Conservation (phyloP, 2,797 vertebrate genomes). For the Triplophysa bombifrons region DNA sequence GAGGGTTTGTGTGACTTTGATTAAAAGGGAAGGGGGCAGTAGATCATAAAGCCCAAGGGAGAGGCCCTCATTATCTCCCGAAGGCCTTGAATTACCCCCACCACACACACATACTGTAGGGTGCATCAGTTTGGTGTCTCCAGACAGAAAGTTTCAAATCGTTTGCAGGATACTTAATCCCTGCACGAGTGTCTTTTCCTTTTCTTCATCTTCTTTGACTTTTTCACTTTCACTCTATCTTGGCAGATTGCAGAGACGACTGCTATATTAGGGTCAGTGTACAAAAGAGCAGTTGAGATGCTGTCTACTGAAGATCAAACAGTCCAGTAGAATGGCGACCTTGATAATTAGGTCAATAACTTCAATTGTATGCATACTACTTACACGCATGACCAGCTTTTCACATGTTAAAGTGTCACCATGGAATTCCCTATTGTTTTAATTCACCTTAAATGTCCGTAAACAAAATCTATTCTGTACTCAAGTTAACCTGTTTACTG, state of each 20-base stretch:
- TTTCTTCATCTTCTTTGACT: conserved; percentile 72
- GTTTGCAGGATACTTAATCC: conserved; percentile 69
- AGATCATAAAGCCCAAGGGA: conserved; percentile 71
- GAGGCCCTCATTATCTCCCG: conserved; percentile 57
- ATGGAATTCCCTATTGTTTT: neutral
- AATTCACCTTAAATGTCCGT: neutral
- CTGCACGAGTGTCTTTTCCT: conserved; percentile 69
- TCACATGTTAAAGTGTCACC: neutral
- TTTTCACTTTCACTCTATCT: conserved; percentile 67
- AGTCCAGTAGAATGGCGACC: neutral
- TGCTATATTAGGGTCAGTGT: conserved; percentile 71
- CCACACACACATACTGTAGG: conserved; percentile 29
- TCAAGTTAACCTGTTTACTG: neutral
- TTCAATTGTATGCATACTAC: neutral
- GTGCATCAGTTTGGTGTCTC: conserved; percentile 7
- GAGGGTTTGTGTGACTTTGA: conserved; percentile 76
- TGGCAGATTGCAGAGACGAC: conserved; percentile 69
- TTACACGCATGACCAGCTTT: neutral
- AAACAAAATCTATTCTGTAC: neutral
- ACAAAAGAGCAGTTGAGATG: conserved; percentile 58
- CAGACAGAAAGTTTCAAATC: conserved; percentile 68
- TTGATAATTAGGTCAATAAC: neutral
- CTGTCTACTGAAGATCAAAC: neutral
- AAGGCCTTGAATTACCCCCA: conserved; percentile 67
- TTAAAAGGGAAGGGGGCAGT: conserved; percentile 76